Evolutionary conservation across 2,113 vertebrate genomes (phyloP).

Genomic region (Oophaga pumilio): DNA sequence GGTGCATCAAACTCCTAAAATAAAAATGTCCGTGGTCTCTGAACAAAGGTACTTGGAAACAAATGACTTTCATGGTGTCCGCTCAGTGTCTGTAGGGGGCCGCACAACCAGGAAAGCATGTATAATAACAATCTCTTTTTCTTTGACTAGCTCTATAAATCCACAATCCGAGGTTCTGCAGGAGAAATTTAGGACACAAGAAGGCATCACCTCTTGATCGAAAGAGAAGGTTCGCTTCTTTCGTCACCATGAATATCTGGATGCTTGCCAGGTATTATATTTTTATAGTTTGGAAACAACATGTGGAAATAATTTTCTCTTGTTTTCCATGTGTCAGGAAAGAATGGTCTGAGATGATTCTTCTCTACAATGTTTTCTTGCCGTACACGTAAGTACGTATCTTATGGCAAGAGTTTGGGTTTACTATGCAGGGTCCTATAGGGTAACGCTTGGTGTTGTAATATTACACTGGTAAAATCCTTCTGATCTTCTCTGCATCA

Average conservation of each 20-base stretch:
- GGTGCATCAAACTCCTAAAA: no score
- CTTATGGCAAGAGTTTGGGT: background rate
- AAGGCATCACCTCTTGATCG: background rate
- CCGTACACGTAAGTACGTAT: background rate
- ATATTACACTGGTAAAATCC: background rate
- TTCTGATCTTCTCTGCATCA: no score
- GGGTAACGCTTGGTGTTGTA: background rate
- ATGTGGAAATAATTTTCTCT: slow-evolving; percentile 4
- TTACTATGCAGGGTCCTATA: background rate
- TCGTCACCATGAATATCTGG: background rate
- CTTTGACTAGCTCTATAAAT: background rate
- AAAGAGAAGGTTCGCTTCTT: background rate
- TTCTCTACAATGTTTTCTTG: background rate
- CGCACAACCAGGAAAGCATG: background rate
- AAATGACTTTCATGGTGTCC: background rate
- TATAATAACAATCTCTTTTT: background rate
- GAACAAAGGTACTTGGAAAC: no score
- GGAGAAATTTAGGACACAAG: background rate
- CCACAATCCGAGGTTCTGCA: background rate
- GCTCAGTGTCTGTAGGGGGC: background rate
- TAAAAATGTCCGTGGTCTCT: no score
- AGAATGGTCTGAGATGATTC: background rate
- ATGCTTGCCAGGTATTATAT: slow-evolving; percentile 10
- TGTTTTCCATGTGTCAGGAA: slow-evolving; percentile 7
- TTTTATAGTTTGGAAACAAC: slow-evolving; percentile 9